A percentile compares a stretch with the other conserved stretches of the same genome.
phyloP scores from a whole-genome alignment of 2,797 vertebrate species.

The Ibycter americanus region DNA sequence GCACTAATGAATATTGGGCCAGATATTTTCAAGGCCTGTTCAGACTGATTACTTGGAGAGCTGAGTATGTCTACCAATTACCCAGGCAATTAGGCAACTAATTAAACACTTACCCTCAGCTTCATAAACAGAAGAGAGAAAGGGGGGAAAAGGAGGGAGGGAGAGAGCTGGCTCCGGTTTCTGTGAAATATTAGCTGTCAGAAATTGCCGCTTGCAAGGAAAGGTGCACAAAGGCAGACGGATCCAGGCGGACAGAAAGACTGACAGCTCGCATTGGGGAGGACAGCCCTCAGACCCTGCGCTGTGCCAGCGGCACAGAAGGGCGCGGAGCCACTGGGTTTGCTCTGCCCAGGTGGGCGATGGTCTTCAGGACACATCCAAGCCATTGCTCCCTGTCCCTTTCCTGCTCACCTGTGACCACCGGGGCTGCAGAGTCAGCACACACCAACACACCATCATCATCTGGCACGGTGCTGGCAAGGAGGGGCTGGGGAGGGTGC shows the following conservation, averaged over 20 bases:
- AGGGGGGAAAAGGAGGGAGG: conserved; percentile 72
- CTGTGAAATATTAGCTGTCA: conserved; percentile 90
- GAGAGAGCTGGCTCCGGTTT: conserved; percentile 71
- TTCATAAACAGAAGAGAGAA: conserved; percentile 90
- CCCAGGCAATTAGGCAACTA: conserved; percentile 99
- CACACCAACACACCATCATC: accelerated
- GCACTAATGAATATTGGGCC: conserved; percentile 99
- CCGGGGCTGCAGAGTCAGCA: not conserved
- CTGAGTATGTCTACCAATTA: conserved; percentile 99
- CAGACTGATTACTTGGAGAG: conserved; percentile 99
- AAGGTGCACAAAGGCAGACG: conserved; percentile 51
- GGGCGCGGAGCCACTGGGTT: not conserved
- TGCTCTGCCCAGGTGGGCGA: not conserved
- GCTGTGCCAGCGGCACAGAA: not conserved
- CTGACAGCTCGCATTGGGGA: not conserved
- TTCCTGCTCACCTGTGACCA: not conserved
- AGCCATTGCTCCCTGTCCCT: not conserved
- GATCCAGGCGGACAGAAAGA: not conserved
- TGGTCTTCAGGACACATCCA: not conserved
- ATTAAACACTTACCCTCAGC: conserved; percentile 99
- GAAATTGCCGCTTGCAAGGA: conserved; percentile 69
- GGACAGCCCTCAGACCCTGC: accelerated
- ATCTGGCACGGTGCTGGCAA: not conserved
- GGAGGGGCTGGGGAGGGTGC: not conserved
- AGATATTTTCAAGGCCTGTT: conserved; percentile 97